Conservation (phyloP, 1,140 invertebrate species). For the Trypoxylus dichotomus region DNA sequence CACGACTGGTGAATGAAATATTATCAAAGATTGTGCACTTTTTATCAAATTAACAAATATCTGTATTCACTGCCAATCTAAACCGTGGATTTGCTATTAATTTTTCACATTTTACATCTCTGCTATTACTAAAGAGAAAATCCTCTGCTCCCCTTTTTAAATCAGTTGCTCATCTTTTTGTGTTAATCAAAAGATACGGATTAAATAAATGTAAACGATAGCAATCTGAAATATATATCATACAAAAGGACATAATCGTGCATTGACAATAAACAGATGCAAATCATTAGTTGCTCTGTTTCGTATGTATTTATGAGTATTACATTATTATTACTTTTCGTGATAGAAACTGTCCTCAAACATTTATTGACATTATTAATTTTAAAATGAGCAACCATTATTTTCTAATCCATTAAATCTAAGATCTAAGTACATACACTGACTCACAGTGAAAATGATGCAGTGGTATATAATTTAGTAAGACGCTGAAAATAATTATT, state of each 20-base stretch:
- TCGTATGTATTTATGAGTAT: not conserved
- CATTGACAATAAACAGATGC: conserved; percentile 21
- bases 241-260: conserved; percentile 4
- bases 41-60: not conserved
- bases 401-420: not conserved
- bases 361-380: not conserved
- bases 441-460: too few relatives aligned
- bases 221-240: not conserved
- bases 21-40: not conserved
- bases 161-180: not conserved
- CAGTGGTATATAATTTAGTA: too few relatives aligned
- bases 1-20: not conserved
- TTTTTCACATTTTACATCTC: not conserved
- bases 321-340: not conserved
- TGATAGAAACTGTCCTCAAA: not conserved
- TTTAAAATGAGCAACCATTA: not conserved
- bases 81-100: not conserved
- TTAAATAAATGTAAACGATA: not conserved
- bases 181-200: not conserved
- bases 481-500: too few relatives aligned
- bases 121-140: not conserved
- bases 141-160: not conserved
- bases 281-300: not conserved
- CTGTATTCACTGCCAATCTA: conserved; percentile 3
- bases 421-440: too few relatives aligned